A percentile compares a stretch with the other conserved stretches of the same genome.
phyloP scores from a whole-genome alignment of 2,797 vertebrate species.

The Lepilemur ruficaudatus region DNA sequence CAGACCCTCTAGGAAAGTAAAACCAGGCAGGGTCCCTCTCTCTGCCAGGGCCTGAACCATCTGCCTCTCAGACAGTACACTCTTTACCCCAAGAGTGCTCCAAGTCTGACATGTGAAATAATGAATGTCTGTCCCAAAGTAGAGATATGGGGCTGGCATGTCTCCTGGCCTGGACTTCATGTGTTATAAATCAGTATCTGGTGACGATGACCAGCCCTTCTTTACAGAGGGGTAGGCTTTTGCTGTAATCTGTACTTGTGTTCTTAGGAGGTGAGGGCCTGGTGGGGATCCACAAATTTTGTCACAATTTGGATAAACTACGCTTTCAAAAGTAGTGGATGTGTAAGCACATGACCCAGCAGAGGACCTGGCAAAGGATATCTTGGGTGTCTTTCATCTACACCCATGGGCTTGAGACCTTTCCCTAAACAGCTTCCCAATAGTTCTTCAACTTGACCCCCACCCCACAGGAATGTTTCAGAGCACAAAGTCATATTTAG shows the following conservation, averaged over 20 bases:
- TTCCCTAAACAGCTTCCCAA: not conserved
- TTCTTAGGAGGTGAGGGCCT: not conserved
- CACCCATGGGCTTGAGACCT: not conserved
- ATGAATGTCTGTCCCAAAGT: not conserved
- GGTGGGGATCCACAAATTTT: not conserved
- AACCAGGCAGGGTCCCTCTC: not conserved
- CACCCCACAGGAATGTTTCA: not conserved
- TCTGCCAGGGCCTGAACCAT: not conserved
- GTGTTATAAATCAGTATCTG: slow-evolving; percentile 30
- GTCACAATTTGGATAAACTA: not conserved
- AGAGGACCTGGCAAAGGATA: not conserved
- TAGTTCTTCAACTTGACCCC: not conserved
- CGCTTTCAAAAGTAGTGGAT: not conserved
- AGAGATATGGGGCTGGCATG: not conserved
- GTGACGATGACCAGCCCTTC: not conserved
- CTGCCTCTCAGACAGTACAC: not conserved
- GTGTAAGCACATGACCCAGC: not conserved
- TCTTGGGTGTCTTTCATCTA: not conserved
- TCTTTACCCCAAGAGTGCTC: not conserved
- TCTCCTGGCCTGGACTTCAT: slow-evolving; percentile 19
- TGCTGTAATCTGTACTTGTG: not conserved
- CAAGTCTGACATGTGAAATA: slow-evolving; percentile 49
- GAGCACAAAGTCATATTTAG: not conserved
- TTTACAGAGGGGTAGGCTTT: not conserved
- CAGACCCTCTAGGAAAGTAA: not conserved